These are phyloP conservation scores for Frankliniella fusca DNA, from an alignment of 2,888 invertebrate genomes.

Conservation along the genomic window DNA sequence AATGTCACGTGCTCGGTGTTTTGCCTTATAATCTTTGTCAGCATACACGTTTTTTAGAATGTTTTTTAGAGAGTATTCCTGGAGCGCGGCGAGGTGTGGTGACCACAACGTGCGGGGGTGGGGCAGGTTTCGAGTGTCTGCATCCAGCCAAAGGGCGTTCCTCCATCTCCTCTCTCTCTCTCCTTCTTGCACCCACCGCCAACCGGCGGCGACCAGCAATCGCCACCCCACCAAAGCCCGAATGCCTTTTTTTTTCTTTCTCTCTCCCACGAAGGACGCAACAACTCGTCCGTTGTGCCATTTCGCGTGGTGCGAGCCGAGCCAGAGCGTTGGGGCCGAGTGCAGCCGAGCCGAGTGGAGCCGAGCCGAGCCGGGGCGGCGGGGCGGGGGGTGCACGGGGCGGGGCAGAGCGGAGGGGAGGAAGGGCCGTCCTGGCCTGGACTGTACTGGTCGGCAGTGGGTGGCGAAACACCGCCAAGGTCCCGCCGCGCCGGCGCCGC, in stretches of 20 bases:
- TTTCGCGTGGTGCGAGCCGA: slow-evolving; percentile 12
- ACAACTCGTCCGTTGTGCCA: slow-evolving; percentile 18
- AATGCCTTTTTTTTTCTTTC: not conserved
- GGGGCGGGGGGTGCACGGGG: not conserved
- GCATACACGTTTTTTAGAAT: no score
- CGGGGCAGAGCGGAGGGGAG: not conserved
- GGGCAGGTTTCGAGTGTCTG: no score
- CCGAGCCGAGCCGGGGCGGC: not conserved
- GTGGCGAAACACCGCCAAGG: not conserved
- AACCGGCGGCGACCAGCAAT: no score
- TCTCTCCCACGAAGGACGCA: slow-evolving; percentile 11
- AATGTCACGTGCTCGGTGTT: no score
- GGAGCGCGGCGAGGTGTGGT: no score
- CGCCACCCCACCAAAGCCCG: not conserved
- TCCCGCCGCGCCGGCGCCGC: not conserved
- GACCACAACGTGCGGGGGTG: no score
- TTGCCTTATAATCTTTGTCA: no score
- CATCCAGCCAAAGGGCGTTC: no score
- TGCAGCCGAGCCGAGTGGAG: not conserved
- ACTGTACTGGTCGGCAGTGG: no score
- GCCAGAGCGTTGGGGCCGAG: not conserved
- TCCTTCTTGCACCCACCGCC: no score
- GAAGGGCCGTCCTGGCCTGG: not conserved
- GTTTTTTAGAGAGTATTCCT: no score
- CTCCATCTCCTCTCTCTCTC: no score